Evolutionary conservation across 2,797 vertebrate genomes (phyloP).

Genomic region (Astyanax mexicanus): DNA sequence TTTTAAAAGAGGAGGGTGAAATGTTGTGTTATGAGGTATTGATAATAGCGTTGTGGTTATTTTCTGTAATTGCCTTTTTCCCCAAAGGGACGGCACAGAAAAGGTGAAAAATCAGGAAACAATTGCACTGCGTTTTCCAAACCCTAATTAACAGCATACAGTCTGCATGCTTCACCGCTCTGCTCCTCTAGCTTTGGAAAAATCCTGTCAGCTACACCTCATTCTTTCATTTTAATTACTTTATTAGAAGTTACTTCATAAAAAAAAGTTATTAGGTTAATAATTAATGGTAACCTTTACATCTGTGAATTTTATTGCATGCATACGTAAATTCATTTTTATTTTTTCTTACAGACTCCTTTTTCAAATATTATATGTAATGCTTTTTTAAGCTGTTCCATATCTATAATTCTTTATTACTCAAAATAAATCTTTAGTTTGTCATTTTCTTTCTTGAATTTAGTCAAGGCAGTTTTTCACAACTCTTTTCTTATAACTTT

Average conservation of each 20-base stretch:
- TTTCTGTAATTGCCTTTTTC: background rate
- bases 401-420: too few species aligned
- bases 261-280: background rate
- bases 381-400: too few species aligned
- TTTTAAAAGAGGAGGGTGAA: background rate
- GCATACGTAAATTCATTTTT: too few species aligned
- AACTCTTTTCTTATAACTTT: background rate
- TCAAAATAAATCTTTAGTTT: too few species aligned
- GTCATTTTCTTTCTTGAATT: background rate
- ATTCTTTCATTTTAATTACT: background rate
- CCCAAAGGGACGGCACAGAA: background rate
- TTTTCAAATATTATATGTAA: too few species aligned
- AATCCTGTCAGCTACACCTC: background rate
- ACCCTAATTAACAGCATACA: conserved; percentile 3
- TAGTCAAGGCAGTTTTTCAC: background rate
- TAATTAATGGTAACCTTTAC: background rate
- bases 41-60: background rate
- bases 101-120: conserved; percentile 3
- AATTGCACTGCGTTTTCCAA: background rate
- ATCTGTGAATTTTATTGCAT: too few species aligned
- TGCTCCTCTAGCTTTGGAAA: background rate
- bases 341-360: background rate
- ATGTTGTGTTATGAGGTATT: background rate
- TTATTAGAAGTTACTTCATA: background rate
- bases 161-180: background rate